These are phyloP conservation scores for Dissostichus mawsoni DNA, from an alignment of 2,113 vertebrate species.

Conservation along the genomic window DNA sequence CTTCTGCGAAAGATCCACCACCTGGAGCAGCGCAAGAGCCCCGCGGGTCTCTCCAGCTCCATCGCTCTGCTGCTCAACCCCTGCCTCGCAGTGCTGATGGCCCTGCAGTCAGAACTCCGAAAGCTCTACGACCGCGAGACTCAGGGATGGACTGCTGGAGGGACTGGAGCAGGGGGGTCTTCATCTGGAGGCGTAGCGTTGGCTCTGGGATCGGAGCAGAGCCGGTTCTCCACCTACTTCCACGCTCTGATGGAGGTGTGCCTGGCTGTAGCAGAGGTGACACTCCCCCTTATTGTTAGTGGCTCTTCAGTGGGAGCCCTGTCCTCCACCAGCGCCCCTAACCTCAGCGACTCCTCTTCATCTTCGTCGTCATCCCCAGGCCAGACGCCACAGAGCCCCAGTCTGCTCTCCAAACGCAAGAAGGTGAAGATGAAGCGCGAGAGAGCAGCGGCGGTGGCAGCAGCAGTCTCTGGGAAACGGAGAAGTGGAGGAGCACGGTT, in stretches of 20 bases:
- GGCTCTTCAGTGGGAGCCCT: conserved; percentile 88
- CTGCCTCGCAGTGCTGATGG: conserved; percentile 96
- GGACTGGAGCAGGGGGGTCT: conserved; percentile 70
- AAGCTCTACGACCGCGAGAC: conserved; percentile 96
- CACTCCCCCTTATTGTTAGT: conserved; percentile 92
- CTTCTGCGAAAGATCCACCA: conserved; percentile 92
- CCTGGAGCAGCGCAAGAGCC: conserved; percentile 92
- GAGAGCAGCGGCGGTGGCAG: conserved; percentile 85
- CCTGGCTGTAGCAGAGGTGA: conserved; percentile 95
- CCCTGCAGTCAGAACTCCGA: conserved; percentile 94
- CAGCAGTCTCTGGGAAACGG: conserved; percentile 85
- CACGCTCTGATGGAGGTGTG: conserved; percentile 97
- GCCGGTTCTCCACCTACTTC: conserved; percentile 96
- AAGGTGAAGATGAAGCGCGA: conserved; percentile 99
- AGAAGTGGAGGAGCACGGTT: conserved; percentile 78
- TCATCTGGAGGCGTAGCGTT: conserved; percentile 82
- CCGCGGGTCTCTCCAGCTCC: conserved; percentile 90
- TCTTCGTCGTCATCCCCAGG: conserved; percentile 96
- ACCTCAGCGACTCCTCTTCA: conserved; percentile 95
- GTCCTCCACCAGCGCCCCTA: conserved; percentile 89
- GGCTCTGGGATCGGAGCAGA: conserved; percentile 86
- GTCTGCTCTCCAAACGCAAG: conserved; percentile 95
- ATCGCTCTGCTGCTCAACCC: conserved; percentile 96
- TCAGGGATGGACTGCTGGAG: conserved; percentile 90
- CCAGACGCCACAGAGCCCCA: conserved; percentile 97